Conservation (phyloP, 2,797 vertebrate species). For the Hapalemur alaotrensis region DNA sequence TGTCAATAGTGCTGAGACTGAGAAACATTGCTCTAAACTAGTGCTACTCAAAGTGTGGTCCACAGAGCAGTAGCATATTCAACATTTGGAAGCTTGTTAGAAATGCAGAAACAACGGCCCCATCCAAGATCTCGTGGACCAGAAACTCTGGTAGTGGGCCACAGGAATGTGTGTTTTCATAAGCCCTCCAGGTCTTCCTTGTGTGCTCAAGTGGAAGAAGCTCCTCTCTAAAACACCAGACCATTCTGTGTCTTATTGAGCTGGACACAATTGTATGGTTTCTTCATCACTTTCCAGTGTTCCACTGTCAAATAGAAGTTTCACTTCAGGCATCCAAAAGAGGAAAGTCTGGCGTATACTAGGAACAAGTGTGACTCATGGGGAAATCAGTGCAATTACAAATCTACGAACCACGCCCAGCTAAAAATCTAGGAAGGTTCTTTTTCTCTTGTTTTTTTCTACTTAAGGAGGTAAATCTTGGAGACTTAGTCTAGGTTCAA, state of each 20-base stretch:
- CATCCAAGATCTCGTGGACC: background rate
- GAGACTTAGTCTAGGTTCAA: background rate
- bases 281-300: constrained; percentile 53
- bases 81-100: background rate
- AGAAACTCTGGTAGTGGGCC: background rate
- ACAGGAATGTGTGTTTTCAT: background rate
- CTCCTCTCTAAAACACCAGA: background rate
- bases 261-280: background rate
- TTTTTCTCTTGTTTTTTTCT: constrained; percentile 44
- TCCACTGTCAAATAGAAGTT: constrained; percentile 44
- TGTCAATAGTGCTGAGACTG: background rate
- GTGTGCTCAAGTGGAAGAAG: background rate
- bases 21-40: background rate
- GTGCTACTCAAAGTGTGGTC: background rate
- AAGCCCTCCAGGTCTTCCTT: background rate
- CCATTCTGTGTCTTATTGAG: background rate
- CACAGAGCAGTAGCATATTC: background rate
- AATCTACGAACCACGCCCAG: constrained; percentile 59
- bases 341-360: constrained; percentile 59
- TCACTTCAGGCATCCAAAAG: constrained; percentile 63
- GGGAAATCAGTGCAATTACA: constrained; percentile 56
- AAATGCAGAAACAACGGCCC: background rate
- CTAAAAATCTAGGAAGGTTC: constrained; percentile 18
- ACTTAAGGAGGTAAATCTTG: background rate
- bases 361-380: constrained; percentile 66